A percentile compares a stretch with the other conserved stretches of the same genome.
phyloP scores from a whole-genome alignment of 1,140 invertebrate species.

The Semibalanus balanoides region DNA sequence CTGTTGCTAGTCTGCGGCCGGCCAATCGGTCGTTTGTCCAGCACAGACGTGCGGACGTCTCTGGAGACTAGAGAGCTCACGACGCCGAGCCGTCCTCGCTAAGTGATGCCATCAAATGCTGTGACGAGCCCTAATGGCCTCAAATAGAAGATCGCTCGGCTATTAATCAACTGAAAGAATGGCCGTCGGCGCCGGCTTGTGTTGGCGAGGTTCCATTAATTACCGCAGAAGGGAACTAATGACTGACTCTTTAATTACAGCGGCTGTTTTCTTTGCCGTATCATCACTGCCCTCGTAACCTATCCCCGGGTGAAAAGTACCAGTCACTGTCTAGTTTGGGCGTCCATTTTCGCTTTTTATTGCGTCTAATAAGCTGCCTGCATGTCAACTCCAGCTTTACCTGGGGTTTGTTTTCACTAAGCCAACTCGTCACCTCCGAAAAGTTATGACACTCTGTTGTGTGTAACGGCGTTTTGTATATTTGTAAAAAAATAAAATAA shows the following conservation, averaged over 20 bases:
- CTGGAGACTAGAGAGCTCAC: background rate
- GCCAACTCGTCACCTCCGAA: too few species aligned
- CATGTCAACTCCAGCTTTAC: too few species aligned
- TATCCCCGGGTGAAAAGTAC: too few species aligned
- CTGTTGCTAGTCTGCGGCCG: too few species aligned
- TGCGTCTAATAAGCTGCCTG: too few species aligned
- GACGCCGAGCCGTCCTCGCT: background rate
- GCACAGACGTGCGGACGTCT: background rate
- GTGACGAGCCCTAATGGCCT: background rate
- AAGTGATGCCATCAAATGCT: background rate
- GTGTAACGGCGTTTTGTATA: too few species aligned
- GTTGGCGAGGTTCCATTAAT: background rate
- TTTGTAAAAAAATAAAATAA: too few species aligned
- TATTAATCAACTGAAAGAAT: background rate
- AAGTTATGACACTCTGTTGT: too few species aligned
- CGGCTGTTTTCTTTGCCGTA: background rate
- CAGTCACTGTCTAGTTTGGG: too few species aligned
- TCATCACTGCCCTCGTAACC: too few species aligned
- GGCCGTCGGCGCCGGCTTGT: background rate
- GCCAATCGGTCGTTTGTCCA: background rate
- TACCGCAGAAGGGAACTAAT: background rate
- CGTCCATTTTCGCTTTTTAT: too few species aligned
- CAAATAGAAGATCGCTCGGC: background rate
- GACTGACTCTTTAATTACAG: background rate
- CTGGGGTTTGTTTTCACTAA: too few species aligned